phyloP scores from a whole-genome alignment of 1,140 invertebrate species.

The Drosophila subobscura region DNA sequence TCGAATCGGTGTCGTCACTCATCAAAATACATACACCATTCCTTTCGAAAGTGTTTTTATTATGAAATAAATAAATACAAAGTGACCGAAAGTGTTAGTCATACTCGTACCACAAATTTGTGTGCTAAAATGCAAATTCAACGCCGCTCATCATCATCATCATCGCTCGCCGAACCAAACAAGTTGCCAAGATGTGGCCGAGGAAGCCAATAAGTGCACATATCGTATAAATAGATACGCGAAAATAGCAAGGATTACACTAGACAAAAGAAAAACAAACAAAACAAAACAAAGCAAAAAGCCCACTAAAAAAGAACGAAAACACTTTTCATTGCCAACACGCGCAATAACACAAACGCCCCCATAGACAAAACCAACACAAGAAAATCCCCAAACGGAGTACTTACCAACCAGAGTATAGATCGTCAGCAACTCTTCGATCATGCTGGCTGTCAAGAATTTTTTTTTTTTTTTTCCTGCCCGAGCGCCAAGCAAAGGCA shows the following conservation, averaged over 20 bases:
- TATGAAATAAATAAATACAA: slow-evolving; percentile 40
- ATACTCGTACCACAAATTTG: slow-evolving; percentile 30
- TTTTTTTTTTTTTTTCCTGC: slow-evolving; percentile 89
- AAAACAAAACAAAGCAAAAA: slow-evolving; percentile 47
- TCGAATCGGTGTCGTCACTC: slow-evolving; percentile 47
- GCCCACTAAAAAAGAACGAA: slow-evolving; percentile 9
- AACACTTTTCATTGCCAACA: slow-evolving; percentile 69
- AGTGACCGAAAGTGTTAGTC: slow-evolving; percentile 69
- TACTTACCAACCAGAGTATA: no score
- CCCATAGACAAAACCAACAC: slow-evolving; percentile 8
- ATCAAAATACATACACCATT: slow-evolving; percentile 36
- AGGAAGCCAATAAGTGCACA: slow-evolving; percentile 72
- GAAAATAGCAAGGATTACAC: slow-evolving; percentile 60
- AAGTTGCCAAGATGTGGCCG: slow-evolving; percentile 57
- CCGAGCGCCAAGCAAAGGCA: slow-evolving; percentile 85
- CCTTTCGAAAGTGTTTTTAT: slow-evolving; percentile 18
- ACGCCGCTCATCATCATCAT: slow-evolving; percentile 4
- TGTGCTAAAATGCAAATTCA: slow-evolving; percentile 61
- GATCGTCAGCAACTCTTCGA: no score
- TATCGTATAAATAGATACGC: slow-evolving; percentile 57
- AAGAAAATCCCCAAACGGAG: slow-evolving; percentile 12
- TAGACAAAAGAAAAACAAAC: slow-evolving; percentile 29
- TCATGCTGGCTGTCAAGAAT: slow-evolving; percentile 87
- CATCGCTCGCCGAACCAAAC: slow-evolving; percentile 31
- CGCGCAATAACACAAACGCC: slow-evolving; percentile 35